A percentile compares a stretch with the other conserved stretches of the same genome.
Conservation (phyloP, 1,140 invertebrate genomes). For the Oncopeltus fasciatus region DNA sequence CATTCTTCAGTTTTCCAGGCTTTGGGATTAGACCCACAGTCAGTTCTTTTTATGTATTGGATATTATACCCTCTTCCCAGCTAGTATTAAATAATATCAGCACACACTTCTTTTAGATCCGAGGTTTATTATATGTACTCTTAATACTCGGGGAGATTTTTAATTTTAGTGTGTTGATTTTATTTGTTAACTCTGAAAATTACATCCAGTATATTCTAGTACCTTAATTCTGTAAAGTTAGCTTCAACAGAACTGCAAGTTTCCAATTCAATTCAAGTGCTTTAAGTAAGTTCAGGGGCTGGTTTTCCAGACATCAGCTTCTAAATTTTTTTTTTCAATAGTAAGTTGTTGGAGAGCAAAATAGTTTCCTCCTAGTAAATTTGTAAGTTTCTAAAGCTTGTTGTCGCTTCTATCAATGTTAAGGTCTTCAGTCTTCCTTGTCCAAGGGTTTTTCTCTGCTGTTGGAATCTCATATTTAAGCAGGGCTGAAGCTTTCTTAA, state of each 20-base stretch:
- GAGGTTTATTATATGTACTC: background rate
- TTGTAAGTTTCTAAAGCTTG: background rate
- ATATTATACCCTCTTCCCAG: background rate
- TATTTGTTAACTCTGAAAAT: background rate
- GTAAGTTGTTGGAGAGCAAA: background rate
- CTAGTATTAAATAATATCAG: background rate
- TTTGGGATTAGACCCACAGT: no score
- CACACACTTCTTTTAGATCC: background rate
- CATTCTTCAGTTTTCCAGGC: no score
- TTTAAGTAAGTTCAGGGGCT: no score
- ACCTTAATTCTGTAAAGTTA: background rate
- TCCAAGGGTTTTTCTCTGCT: no score
- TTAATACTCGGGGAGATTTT: background rate
- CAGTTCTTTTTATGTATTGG: background rate
- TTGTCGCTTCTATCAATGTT: background rate
- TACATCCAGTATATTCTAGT: background rate
- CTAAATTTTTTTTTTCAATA: background rate
- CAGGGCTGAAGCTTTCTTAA: no score
- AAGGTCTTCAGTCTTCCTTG: background rate
- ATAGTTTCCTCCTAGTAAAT: background rate
- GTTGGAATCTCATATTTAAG: no score
- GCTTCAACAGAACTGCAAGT: background rate
- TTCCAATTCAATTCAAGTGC: background rate
- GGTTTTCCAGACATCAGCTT: background rate
- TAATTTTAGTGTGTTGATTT: background rate